Evolutionary conservation across 2,113 vertebrate genomes (phyloP).

Genomic region (Nerophis ophidion): DNA sequence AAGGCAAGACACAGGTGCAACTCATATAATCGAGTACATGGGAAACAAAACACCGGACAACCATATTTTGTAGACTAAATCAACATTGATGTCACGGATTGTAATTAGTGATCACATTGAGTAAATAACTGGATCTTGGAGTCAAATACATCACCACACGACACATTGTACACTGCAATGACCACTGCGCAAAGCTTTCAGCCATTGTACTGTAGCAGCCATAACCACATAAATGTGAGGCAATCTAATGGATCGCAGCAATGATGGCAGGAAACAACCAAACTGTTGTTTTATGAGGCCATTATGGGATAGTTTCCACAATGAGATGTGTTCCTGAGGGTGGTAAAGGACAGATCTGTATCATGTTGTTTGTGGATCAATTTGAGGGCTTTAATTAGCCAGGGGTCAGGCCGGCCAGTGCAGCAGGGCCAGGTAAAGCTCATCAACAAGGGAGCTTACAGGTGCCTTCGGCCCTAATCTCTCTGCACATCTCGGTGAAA

Average conservation of each 20-base stretch:
- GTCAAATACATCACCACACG: too few relatives aligned
- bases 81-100: too few relatives aligned
- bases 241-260: conserved; percentile 34
- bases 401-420: conserved; percentile 57
- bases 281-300: conserved; percentile 63
- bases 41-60: too few relatives aligned
- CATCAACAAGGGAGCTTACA: conserved; percentile 69
- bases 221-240: conserved; percentile 25
- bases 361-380: conserved; percentile 74
- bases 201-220: conserved; percentile 8
- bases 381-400: conserved; percentile 78
- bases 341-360: conserved; percentile 77
- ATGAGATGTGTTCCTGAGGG: conserved; percentile 60
- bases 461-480: conserved; percentile 76
- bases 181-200: conserved; percentile 11
- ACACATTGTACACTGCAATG: too few relatives aligned
- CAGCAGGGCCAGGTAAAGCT: conserved; percentile 66
- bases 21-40: too few relatives aligned
- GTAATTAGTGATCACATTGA: too few relatives aligned
- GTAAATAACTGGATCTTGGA: neutral
- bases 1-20: too few relatives aligned
- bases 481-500: conserved; percentile 72
- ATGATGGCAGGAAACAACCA: conserved; percentile 40
- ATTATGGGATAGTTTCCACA: conserved; percentile 63
- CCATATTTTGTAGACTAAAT: too few relatives aligned